Evolutionary conservation across 1,140 invertebrate genomes (phyloP), one percentile per base, ranked within the genome.

Genomic region (Manduca sexta): DNA sequence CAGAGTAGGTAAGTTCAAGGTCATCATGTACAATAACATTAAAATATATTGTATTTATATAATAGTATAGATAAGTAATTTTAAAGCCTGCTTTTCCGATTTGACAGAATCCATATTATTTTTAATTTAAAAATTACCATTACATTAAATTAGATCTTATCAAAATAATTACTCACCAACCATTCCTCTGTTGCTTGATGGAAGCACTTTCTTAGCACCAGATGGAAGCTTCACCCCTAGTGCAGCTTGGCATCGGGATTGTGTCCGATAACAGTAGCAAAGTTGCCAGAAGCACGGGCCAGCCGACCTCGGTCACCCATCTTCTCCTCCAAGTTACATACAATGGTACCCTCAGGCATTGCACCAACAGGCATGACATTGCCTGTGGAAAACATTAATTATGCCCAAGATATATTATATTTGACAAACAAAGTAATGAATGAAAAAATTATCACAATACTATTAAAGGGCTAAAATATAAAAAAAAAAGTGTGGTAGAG

Each of bases 321-420:
- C 86, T 99, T 99, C 84, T 99, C 97, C 88, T 99, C 98, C 60
- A 99, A 82, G 78, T 98, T 98, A 86, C 98, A 99, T 15, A 99
- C 93, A 75, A 99, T 97, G n/a, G 98, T 99, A 91, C 98, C 98
- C 90, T 99, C 98, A 79, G 98, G 98, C 96, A 99, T 98, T 40
- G 90, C 88, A 64, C 97, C 97, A 66, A 99, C 92, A 26, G 98
- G 98, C 90, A 99, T 93, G 30, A 99, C 97, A 90, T 99, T 99
- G 52, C 97, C 97, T 76, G 88, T 85, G 81, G 69, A 57, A 37
- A 49, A 45, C 41, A 53, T 47, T n/a, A 40, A 26, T 40, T 26
- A 8, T 26, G n/a, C n/a, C n/a, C n/a, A n/a, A n/a, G n/a, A n/a
- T n/a, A n/a, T n/a, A n/a, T n/a, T n/a, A n/a, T n/a, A n/a, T n/a